Evolutionary conservation across 1,140 invertebrate genomes (phyloP).

Genomic region (Trichomalopsis sarcophagae): DNA sequence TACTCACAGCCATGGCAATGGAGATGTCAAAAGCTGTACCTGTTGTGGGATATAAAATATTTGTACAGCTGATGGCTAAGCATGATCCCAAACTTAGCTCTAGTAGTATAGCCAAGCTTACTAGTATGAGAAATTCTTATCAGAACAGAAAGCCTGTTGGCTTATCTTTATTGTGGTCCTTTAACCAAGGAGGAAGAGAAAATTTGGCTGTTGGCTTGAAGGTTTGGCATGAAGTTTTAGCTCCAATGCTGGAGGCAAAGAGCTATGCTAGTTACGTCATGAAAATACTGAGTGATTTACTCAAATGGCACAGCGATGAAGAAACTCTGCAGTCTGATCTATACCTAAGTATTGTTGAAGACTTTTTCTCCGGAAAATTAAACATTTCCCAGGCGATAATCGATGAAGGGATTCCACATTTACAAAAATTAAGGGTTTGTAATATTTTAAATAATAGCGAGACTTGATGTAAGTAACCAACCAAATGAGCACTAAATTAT

Average conservation of each 20-base stretch:
- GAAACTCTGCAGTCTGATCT: slow-evolving; percentile 69
- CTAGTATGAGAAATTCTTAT: slow-evolving; percentile 82
- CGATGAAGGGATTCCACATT: slow-evolving; percentile 64
- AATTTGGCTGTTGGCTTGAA: slow-evolving; percentile 83
- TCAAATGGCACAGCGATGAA: slow-evolving; percentile 64
- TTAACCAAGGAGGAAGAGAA: slow-evolving; percentile 84
- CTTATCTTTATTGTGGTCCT: slow-evolving; percentile 85
- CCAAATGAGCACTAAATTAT: slow-evolving; percentile 57
- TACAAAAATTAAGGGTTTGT: slow-evolving; percentile 70
- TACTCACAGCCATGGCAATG: slow-evolving; percentile 79
- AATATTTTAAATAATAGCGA: not conserved
- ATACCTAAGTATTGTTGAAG: slow-evolving; percentile 71
- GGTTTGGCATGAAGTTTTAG: slow-evolving; percentile 89
- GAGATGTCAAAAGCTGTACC: slow-evolving; percentile 79
- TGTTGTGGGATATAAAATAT: slow-evolving; percentile 82
- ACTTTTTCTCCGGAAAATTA: slow-evolving; percentile 67
- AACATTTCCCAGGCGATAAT: slow-evolving; percentile 61
- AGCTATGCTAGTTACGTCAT: slow-evolving; percentile 83
- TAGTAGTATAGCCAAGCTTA: slow-evolving; percentile 78
- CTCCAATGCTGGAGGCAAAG: slow-evolving; percentile 84
- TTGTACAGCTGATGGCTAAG: slow-evolving; percentile 81
- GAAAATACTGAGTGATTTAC: slow-evolving; percentile 81
- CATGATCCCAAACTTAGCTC: slow-evolving; percentile 79
- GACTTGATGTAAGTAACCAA: slow-evolving; percentile 23
- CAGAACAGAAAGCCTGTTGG: slow-evolving; percentile 87